Conservation (phyloP, 2,888 invertebrate genomes). For the Leuctra nigra region DNA sequence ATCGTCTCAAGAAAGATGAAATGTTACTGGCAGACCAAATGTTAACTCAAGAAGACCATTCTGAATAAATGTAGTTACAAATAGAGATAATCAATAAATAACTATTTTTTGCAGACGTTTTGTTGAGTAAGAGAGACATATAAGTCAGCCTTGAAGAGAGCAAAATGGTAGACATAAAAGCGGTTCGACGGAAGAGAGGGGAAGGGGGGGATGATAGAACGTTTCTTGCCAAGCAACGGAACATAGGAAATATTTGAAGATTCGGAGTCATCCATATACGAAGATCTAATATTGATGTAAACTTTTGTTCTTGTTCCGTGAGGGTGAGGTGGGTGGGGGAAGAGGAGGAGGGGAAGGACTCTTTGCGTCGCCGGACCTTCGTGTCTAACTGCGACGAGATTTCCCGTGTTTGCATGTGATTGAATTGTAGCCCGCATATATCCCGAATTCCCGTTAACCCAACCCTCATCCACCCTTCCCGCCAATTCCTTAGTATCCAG, state of each 20-base stretch:
- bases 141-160: no score
- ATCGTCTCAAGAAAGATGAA: no score
- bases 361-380: slow-evolving; percentile 10
- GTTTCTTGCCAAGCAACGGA: not conserved
- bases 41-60: no score
- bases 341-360: not conserved
- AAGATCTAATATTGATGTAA: slow-evolving; percentile 12
- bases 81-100: no score
- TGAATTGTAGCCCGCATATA: slow-evolving; percentile 25
- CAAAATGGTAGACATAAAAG: no score
- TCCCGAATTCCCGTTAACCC: slow-evolving; percentile 21
- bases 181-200: not conserved
- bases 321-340: not conserved
- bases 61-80: no score
- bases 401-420: slow-evolving; percentile 24
- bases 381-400: slow-evolving; percentile 11
- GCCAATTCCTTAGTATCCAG: slow-evolving; percentile 22
- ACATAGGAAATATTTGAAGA: not conserved
- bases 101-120: no score
- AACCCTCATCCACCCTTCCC: slow-evolving; percentile 6
- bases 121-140: no score
- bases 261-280: not conserved
- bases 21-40: no score
- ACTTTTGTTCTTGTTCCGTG: slow-evolving; percentile 13
- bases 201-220: not conserved